Evolutionary conservation across 2,888 invertebrate genomes (phyloP).

Genomic region (Endomychus coccineus): DNA sequence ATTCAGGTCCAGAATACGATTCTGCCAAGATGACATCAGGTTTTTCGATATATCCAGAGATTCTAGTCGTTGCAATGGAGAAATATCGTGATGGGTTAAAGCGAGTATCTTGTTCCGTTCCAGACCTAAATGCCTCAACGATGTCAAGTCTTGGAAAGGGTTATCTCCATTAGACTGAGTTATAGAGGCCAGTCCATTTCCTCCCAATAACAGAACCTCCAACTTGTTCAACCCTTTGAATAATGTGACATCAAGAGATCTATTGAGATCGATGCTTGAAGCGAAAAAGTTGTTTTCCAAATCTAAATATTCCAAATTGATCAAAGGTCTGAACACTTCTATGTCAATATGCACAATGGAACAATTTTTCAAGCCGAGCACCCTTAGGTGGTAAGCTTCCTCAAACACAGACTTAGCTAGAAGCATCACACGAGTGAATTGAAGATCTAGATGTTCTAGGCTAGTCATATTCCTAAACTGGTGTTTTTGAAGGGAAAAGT

Average conservation of each 20-base stretch:
- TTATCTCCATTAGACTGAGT: constrained; percentile 31
- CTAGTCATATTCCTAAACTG: constrained; percentile 43
- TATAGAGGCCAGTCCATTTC: constrained; percentile 47
- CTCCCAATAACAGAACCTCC: constrained; percentile 46
- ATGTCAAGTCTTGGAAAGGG: constrained; percentile 45
- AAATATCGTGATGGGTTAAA: constrained; percentile 44
- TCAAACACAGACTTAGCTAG: constrained; percentile 47
- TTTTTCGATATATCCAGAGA: constrained; percentile 50
- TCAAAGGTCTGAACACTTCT: constrained; percentile 45
- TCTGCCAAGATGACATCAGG: constrained; percentile 49
- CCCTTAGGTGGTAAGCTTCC: constrained; percentile 46
- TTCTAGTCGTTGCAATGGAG: constrained; percentile 43
- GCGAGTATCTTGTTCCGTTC: constrained; percentile 46
- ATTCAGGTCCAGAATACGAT: constrained; percentile 46
- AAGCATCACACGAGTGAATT: constrained; percentile 49
- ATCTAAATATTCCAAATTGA: constrained; percentile 46
- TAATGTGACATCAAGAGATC: constrained; percentile 29
- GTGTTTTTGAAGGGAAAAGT: constrained; percentile 39
- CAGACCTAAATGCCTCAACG: constrained; percentile 47
- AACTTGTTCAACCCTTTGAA: constrained; percentile 48
- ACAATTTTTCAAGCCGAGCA: constrained; percentile 49
- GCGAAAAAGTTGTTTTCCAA: constrained; percentile 47
- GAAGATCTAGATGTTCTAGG: constrained; percentile 47
- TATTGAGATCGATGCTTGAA: constrained; percentile 26
- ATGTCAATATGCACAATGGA: constrained; percentile 47